A percentile compares a stretch with the other conserved stretches of the same genome.
phyloP scores from a whole-genome alignment of 2,113 vertebrate species.

The Turdus rufiventris region DNA sequence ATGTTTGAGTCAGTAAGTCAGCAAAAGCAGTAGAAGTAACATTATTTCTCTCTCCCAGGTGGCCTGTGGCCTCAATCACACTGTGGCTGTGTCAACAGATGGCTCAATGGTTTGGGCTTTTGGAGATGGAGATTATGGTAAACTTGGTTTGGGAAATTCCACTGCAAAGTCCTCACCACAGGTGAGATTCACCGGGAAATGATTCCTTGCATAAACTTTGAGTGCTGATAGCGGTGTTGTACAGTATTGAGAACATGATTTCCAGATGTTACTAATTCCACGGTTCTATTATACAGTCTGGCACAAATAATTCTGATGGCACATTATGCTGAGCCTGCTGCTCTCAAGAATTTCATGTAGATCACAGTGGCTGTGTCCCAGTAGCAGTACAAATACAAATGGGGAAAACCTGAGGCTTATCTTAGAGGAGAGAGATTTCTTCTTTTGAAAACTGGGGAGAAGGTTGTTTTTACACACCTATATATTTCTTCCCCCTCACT shows the following conservation, averaged over 20 bases:
- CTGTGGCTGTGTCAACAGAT: conserved; percentile 80
- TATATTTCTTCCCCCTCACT: not conserved
- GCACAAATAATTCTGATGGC: not conserved
- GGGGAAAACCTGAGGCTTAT: not conserved
- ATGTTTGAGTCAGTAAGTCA: not conserved
- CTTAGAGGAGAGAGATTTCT: not conserved
- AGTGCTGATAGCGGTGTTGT: not conserved
- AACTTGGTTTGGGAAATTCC: conserved; percentile 83
- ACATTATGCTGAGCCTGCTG: not conserved
- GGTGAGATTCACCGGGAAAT: conserved; percentile 50
- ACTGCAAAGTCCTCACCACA: conserved; percentile 86
- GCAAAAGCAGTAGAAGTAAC: not conserved
- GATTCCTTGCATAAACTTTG: not conserved
- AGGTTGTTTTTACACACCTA: not conserved
- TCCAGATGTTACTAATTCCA: not conserved
- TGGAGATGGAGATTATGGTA: conserved; percentile 85
- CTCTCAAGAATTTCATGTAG: not conserved
- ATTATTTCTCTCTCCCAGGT: conserved; percentile 64
- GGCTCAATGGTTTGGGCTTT: conserved; percentile 87
- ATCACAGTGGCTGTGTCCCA: not conserved
- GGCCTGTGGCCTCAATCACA: conserved; percentile 85
- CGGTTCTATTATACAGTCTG: not conserved
- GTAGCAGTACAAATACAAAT: not conserved
- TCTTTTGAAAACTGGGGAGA: not conserved
- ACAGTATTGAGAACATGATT: not conserved